Conservation (phyloP, 2,113 vertebrate species). For the Brachionichthys hirsutus region DNA sequence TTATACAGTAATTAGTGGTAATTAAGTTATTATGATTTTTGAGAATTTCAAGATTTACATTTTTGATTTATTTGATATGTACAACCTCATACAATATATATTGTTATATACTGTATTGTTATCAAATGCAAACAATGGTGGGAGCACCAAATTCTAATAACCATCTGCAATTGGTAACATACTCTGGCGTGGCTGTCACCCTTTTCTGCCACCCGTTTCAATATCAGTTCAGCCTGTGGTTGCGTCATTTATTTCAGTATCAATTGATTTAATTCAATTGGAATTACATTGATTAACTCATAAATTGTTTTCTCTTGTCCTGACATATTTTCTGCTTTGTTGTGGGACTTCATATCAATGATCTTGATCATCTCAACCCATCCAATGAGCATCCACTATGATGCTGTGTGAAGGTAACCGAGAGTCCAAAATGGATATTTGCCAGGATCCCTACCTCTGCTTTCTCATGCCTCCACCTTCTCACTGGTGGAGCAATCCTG, state of each 20-base stretch:
- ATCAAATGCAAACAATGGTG: not conserved
- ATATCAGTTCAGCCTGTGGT: conserved; percentile 27
- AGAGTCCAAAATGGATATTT: not conserved
- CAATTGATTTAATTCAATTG: too few species aligned
- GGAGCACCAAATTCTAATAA: not conserved
- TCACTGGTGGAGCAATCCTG: conserved; percentile 41
- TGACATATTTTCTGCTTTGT: conserved; percentile 30
- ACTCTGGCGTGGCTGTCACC: not conserved
- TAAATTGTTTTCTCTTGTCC: too few species aligned
- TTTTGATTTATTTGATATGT: too few species aligned
- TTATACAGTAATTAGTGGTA: too few species aligned
- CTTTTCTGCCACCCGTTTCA: conserved; percentile 5
- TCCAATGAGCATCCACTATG: conserved; percentile 1
- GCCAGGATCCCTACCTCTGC: not conserved
- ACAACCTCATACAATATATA: too few species aligned
- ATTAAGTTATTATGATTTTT: too few species aligned
- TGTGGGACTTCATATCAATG: conserved; percentile 20
- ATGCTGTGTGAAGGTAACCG: not conserved
- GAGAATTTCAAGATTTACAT: too few species aligned
- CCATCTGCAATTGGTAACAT: not conserved
- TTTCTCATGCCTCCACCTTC: conserved; percentile 17
- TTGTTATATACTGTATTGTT: too few species aligned
- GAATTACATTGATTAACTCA: too few species aligned
- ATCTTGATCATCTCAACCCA: conserved; percentile 3
- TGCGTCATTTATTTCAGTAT: conserved; percentile 60